These are phyloP conservation scores for Trachelus iudaicus DNA, from an alignment of 2,888 invertebrate species.

Conservation along the genomic window DNA sequence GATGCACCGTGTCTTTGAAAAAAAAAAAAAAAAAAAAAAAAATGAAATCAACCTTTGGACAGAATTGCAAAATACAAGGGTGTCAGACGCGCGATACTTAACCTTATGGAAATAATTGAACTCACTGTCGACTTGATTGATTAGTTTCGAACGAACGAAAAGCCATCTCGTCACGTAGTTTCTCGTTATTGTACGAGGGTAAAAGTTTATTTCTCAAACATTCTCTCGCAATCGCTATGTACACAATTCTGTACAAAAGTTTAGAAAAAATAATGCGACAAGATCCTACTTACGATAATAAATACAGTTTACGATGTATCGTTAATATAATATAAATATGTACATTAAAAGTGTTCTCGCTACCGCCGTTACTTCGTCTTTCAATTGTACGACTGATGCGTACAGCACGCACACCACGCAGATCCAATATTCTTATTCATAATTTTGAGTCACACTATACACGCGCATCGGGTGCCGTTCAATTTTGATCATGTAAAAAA, in stretches of 20 bases:
- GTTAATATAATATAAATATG: constrained; percentile 39
- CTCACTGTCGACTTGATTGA: neutral
- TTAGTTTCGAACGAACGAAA: constrained; percentile 6
- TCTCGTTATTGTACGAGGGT: neutral
- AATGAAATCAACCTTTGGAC: neutral
- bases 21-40: too few species aligned
- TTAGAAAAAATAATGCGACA: constrained; percentile 47
- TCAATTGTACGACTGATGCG: neutral
- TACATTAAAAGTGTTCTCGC: constrained; percentile 32
- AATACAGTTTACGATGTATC: constrained; percentile 26
- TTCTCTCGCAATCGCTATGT: constrained; percentile 33
- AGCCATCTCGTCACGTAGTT: constrained; percentile 8
- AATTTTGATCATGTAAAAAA: neutral
- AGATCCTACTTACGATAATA: constrained; percentile 11
- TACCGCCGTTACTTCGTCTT: neutral
- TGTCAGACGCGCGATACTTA: neutral
- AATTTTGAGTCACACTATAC: neutral
- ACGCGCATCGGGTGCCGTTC: neutral
- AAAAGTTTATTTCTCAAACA: constrained; percentile 27
- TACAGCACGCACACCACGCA: neutral
- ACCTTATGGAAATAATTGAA: neutral
- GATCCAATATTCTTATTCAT: neutral
- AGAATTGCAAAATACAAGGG: neutral
- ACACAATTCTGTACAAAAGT: constrained; percentile 56
- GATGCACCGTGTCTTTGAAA: neutral